These are phyloP conservation scores for Drosophila suboccidentalis DNA, from an alignment of 2,888 invertebrate genomes.

Conservation along the genomic window DNA sequence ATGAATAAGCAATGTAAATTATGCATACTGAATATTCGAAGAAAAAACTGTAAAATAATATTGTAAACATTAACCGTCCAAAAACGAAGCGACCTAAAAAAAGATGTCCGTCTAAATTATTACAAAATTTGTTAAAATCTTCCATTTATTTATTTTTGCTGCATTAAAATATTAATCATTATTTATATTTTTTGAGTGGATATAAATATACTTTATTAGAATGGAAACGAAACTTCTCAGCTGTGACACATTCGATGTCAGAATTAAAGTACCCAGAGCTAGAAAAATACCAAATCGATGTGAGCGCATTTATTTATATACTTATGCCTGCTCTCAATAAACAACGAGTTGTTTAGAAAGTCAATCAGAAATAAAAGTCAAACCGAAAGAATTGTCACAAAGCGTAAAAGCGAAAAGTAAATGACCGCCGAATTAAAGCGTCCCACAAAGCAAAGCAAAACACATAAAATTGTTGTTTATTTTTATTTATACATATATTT, in stretches of 20 bases:
- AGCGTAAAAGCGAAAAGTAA: slow-evolving; percentile 63
- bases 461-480: slow-evolving; percentile 26
- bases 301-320: slow-evolving; percentile 43
- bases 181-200: no score
- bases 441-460: slow-evolving; percentile 19
- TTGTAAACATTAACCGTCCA: no score
- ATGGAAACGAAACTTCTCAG: neutral
- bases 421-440: slow-evolving; percentile 55
- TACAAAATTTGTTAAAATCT: neutral
- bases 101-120: neutral
- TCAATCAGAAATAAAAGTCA: slow-evolving; percentile 58
- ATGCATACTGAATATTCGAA: neutral
- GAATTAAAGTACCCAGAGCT: neutral
- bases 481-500: slow-evolving; percentile 21
- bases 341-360: slow-evolving; percentile 63
- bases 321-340: neutral
- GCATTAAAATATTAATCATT: neutral
- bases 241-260: neutral
- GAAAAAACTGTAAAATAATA: neutral
- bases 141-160: neutral
- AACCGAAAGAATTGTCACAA: slow-evolving; percentile 50
- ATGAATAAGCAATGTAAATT: neutral
- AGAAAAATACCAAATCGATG: slow-evolving; percentile 6
- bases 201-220: no score
- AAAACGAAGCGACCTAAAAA: no score